Percentiles rank a stretch among this genome's conserved stretches.
These are phyloP conservation scores for Mallotus villosus DNA, from an alignment of 2,797 vertebrate species.

Conservation along the genomic window DNA sequence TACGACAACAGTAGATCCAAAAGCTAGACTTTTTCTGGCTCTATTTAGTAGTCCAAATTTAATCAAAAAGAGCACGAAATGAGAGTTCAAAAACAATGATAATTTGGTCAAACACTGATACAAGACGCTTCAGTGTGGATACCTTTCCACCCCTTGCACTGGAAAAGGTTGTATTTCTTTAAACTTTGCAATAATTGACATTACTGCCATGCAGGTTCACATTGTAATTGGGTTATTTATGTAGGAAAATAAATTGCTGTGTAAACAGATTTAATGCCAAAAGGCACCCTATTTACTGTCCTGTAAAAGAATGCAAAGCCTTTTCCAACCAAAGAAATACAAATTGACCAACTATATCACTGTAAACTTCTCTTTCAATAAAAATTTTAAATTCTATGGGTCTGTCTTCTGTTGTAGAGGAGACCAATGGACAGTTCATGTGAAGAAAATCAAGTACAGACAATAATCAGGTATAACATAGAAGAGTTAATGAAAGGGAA, in stretches of 20 bases:
- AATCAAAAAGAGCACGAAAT: constrained; percentile 28
- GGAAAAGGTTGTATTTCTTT: not conserved
- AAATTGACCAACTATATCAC: not conserved
- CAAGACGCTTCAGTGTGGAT: constrained; percentile 1
- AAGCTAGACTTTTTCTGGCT: constrained; percentile 22
- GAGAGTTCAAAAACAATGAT: not conserved
- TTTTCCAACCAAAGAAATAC: constrained; percentile 1
- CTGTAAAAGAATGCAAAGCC: constrained; percentile 4
- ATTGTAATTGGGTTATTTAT: not conserved
- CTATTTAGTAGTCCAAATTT: not conserved
- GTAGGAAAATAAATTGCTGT: not conserved
- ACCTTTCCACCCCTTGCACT: not conserved
- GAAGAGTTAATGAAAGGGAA: constrained; percentile 20
- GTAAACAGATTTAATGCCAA: constrained; percentile 1
- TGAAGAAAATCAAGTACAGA: not conserved
- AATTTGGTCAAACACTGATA: constrained; percentile 4
- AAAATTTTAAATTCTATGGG: not conserved
- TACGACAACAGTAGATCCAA: not conserved
- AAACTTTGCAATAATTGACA: not conserved
- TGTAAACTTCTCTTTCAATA: constrained; percentile 10
- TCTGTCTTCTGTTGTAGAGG: not conserved
- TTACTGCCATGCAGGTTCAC: not conserved
- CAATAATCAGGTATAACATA: not conserved
- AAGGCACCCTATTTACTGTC: not conserved
- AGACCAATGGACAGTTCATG: not conserved